phyloP scores from a whole-genome alignment of 2,797 vertebrate genomes.

The Mallotus villosus region DNA sequence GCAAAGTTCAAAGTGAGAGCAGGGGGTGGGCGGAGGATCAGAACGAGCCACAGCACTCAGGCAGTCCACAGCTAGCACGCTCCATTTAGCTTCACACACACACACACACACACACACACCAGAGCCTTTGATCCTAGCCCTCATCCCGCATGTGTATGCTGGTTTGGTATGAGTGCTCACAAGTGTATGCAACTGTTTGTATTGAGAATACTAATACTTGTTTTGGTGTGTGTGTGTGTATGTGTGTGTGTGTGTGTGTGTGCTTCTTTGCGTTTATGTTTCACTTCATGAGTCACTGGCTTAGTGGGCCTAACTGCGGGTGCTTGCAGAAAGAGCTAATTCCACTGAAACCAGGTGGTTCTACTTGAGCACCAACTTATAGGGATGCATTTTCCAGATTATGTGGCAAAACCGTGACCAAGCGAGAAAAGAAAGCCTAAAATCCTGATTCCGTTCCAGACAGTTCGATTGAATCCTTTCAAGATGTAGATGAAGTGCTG shows the following conservation, averaged over 20 bases:
- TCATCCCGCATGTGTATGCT: not conserved
- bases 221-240: conserved; percentile 5
- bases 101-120: conserved; percentile 22
- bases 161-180: conserved; percentile 4
- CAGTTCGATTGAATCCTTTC: conserved; percentile 26
- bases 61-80: conserved; percentile 35
- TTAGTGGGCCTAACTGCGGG: conserved; percentile 16
- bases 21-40: conserved; percentile 43
- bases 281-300: conserved; percentile 19
- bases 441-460: conserved; percentile 20
- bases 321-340: conserved; percentile 19
- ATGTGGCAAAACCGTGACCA: conserved; percentile 25
- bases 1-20: conserved; percentile 51
- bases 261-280: conserved; percentile 26
- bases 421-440: conserved; percentile 8
- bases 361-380: conserved; percentile 17
- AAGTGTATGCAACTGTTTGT: conserved; percentile 11
- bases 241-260: not conserved
- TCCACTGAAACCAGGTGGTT: conserved; percentile 44
- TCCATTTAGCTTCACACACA: conserved; percentile 22
- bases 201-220: not conserved
- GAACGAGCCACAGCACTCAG: conserved; percentile 35
- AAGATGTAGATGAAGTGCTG: conserved; percentile 21
- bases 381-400: conserved; percentile 38
- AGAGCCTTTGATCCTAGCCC: conserved; percentile 24